A percentile compares a stretch with the other conserved stretches of the same genome.
Conservation (phyloP, 2,113 vertebrate species). For the Peromyscus californicus region DNA sequence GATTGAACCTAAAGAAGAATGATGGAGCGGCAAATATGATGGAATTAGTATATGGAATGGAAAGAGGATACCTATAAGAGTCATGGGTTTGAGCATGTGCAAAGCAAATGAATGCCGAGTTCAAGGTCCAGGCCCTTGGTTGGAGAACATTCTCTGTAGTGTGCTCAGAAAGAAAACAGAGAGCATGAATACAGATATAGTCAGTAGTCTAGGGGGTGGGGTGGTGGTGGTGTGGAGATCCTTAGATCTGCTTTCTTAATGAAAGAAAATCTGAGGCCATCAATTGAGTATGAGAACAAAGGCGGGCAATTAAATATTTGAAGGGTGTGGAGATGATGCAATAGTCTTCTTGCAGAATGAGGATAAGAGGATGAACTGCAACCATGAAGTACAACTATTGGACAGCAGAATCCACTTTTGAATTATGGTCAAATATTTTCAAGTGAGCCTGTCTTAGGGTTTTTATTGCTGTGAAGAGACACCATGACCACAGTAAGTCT, state of each 20-base stretch:
- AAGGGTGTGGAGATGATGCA: not conserved
- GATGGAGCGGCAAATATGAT: not conserved
- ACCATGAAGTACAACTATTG: not conserved
- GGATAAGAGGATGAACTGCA: not conserved
- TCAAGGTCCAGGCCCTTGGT: not conserved
- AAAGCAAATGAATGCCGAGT: slow-evolving; percentile 3
- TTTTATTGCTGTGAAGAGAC: not conserved
- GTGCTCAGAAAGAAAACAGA: slow-evolving; percentile 4
- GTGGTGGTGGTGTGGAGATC: too few relatives aligned
- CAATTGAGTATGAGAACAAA: not conserved
- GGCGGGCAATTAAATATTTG: not conserved
- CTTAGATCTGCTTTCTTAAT: slow-evolving; percentile 22
- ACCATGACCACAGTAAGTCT: not conserved
- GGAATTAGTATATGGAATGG: not conserved
- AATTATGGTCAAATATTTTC: not conserved
- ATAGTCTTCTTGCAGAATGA: not conserved
- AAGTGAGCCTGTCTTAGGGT: not conserved
- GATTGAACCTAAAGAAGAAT: not conserved
- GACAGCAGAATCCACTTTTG: not conserved
- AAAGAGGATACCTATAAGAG: not conserved
- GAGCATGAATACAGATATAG: not conserved
- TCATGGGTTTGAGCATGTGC: not conserved
- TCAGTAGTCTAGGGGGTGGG: not conserved
- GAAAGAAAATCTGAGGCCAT: not conserved
- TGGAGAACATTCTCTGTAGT: not conserved